Evolutionary conservation across 2,888 invertebrate species (phyloP).

Genomic region (Physocephala rufipes): DNA sequence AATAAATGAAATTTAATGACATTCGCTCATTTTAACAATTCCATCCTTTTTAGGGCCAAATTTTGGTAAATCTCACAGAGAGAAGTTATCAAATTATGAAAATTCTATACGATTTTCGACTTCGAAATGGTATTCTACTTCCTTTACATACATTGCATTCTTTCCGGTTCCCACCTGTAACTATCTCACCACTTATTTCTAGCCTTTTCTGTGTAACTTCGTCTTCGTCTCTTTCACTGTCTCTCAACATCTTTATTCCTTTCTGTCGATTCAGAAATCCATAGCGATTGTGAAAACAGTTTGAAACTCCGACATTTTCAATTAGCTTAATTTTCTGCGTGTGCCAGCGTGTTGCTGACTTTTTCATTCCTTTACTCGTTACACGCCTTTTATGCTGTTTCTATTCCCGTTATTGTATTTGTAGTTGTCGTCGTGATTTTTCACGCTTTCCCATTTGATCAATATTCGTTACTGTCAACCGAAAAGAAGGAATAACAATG

Average conservation of each 20-base stretch:
- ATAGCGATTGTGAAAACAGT: neutral
- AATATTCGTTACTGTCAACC: neutral
- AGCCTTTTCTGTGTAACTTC: neutral
- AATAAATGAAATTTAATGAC: too few relatives aligned
- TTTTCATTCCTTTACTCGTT: neutral
- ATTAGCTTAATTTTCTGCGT: slow-evolving; percentile 8
- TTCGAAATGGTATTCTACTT: too few relatives aligned
- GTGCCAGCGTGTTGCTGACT: neutral
- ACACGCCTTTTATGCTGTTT: neutral
- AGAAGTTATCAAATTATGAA: too few relatives aligned
- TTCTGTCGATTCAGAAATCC: neutral
- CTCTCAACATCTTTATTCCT: neutral
- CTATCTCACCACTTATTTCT: neutral
- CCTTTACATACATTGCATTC: too few relatives aligned
- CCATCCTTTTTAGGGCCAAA: too few relatives aligned
- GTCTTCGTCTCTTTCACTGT: neutral
- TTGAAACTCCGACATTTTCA: neutral
- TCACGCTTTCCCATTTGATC: slow-evolving; percentile 9
- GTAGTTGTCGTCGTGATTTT: neutral
- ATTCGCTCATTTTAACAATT: too few relatives aligned
- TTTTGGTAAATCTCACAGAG: too few relatives aligned
- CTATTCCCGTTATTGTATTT: neutral
- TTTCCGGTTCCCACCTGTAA: neutral
- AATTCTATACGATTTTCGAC: too few relatives aligned
- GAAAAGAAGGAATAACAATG: neutral